phyloP scores from a whole-genome alignment of 2,888 invertebrate genomes.

The Macrophya alboannulata region DNA sequence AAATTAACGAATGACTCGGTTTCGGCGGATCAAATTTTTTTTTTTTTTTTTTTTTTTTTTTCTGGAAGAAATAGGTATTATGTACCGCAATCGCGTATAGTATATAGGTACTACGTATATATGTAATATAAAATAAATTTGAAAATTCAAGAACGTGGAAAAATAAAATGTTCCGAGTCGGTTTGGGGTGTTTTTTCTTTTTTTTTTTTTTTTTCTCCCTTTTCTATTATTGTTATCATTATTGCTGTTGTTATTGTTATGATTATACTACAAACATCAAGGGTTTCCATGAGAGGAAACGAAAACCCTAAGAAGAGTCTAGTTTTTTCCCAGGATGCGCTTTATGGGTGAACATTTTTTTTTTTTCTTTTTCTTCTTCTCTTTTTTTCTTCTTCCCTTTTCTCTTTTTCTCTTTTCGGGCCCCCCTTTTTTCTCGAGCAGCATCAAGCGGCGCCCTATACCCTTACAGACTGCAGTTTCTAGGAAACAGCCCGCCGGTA shows the following conservation, averaged over 20 bases:
- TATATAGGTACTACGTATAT: too few species aligned
- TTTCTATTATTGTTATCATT: conserved; percentile 23
- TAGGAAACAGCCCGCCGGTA: neutral
- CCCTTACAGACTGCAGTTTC: conserved; percentile 29
- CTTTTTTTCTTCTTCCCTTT: conserved; percentile 50
- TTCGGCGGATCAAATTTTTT: too few species aligned
- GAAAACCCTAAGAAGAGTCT: neutral
- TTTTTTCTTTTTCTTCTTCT: conserved; percentile 52
- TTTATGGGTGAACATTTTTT: conserved; percentile 23
- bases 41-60: too few species aligned
- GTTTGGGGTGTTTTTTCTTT: neutral
- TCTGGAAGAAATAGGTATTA: neutral
- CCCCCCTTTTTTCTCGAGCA: conserved; percentile 54
- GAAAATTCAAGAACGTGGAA: conserved; percentile 2
- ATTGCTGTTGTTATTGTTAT: conserved; percentile 28
- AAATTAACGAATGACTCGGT: too few species aligned
- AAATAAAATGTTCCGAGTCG: neutral
- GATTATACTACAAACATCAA: neutral
- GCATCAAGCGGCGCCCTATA: conserved; percentile 38
- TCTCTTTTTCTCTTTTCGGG: conserved; percentile 56
- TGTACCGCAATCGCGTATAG: neutral
- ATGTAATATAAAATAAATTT: neutral
- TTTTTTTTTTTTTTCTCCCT: too few species aligned
- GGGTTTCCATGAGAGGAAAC: neutral
- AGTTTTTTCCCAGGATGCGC: conserved; percentile 47